Base-by-base conservation (phyloP, 1,140 invertebrate genomes). In the Ctenoplectra terminalis region DNA sequence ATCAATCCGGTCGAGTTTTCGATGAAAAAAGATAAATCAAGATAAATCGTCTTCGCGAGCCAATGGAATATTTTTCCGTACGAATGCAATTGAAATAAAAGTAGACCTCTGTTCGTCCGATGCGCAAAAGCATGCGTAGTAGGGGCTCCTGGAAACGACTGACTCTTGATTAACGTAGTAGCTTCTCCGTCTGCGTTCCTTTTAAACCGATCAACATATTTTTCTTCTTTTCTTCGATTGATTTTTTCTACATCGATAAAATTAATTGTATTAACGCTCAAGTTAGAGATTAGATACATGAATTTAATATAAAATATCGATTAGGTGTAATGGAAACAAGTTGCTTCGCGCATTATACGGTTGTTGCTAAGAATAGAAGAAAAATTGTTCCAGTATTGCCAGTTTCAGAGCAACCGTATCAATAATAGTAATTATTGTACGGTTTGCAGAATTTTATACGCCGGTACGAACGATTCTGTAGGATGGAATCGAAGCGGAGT, bases 91-190 rank as follows among this genome's bases (percentile, higher is more conserved):
- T n/a, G 46, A 40, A 43, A 46, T 37, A 23, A 23, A 31, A 61
- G n/a, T 23, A 34, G 34, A 31, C 20, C 9, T 29, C 26, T 43
- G 20, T 52, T 77, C 64, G 50, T 17, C 52, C 23, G 63, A 46
- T 77, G 75, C 75, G 64, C 37, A 58, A 31, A 78, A 17, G 52
- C 75, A 70, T 71, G 75, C 66, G 75, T 52, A 70, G 9, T 52
- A n/a, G 8, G 2, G 26, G 4, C 7, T n/a, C 23, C 0, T 20
- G 15, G 15, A 20, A 64, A 66, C 31, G 15, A 75, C n/a, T 9
- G 60, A 52, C 43, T 74, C 52, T 43, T 37, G 43, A 52, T n/a
- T 15, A 74, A 31, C 73, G n/a, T 7, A 20, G 17, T 40, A 66
- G 29, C 13, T 48, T 9, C 43, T 34, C n/a, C 8, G 20, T 20